Evolutionary conservation across 2,797 vertebrate genomes (phyloP).

Genomic region (Sebastes itinus): DNA sequence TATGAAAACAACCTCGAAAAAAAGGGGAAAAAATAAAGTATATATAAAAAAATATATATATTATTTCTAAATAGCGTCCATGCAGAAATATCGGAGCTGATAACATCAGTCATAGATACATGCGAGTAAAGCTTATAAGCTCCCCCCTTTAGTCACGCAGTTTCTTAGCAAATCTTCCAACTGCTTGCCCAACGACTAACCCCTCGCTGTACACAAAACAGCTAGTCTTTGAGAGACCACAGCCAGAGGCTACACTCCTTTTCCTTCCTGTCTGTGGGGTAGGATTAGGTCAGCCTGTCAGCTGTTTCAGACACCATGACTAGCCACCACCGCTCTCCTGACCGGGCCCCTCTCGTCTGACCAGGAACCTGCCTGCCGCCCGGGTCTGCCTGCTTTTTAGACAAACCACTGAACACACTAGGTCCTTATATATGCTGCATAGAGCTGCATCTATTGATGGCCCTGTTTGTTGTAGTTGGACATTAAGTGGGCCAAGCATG

Average conservation of each 20-base stretch:
- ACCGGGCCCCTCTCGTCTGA: constrained; percentile 13
- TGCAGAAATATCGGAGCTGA: neutral
- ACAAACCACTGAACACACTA: constrained; percentile 41
- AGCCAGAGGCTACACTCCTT: constrained; percentile 31
- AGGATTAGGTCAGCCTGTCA: constrained; percentile 60
- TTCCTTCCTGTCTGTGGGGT: constrained; percentile 62
- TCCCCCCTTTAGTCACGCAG: neutral
- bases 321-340: constrained; percentile 36
- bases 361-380: neutral
- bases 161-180: neutral
- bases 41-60: neutral
- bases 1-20: no score
- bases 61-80: neutral
- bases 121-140: neutral
- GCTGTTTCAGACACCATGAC: constrained; percentile 49
- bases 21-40: no score
- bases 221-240: constrained; percentile 22
- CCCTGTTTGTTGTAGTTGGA: constrained; percentile 62
- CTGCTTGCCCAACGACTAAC: neutral
- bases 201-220: constrained; percentile 16
- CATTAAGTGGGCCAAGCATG: constrained; percentile 56
- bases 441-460: constrained; percentile 55
- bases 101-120: neutral
- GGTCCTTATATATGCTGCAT: constrained; percentile 28
- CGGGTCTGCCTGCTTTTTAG: constrained; percentile 8